Conservation (phyloP, 53 echinoderm and acorn worm species). For the Echinarachnius parma region DNA sequence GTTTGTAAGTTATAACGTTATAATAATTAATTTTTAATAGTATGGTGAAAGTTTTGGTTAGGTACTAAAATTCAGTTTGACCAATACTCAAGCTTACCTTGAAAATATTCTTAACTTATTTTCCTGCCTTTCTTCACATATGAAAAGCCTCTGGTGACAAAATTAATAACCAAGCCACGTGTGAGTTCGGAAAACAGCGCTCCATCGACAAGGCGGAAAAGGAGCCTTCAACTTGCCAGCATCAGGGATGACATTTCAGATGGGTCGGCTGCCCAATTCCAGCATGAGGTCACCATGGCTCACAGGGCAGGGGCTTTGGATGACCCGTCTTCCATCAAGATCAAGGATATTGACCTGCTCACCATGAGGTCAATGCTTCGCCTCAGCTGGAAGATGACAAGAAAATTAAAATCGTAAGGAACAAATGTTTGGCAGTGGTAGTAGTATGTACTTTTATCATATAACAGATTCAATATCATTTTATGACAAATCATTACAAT, state of each 20-base stretch:
- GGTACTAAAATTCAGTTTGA: too few relatives aligned
- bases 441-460: background rate
- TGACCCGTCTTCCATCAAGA: background rate
- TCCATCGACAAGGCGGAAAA: slow-evolving; percentile 1
- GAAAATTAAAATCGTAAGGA: slow-evolving; percentile 17
- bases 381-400: slow-evolving; percentile 10
- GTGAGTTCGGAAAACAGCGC: background rate
- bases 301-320: slow-evolving; percentile 1
- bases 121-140: slow-evolving; percentile 8
- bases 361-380: background rate
- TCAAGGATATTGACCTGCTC: background rate
- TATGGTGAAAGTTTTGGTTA: too few relatives aligned
- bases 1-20: too few relatives aligned
- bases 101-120: slow-evolving; percentile 3
- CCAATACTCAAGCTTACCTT: too few relatives aligned
- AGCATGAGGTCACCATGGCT: background rate
- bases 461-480: background rate
- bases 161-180: background rate
- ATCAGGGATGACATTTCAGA: background rate
- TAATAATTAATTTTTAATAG: too few relatives aligned
- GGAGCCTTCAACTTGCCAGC: background rate
- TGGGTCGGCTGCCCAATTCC: background rate
- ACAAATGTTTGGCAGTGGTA: background rate
- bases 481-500: background rate
- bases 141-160: slow-evolving; percentile 9